Percentiles rank a stretch among this genome's conserved stretches.
phyloP scores from a whole-genome alignment of 2,113 vertebrate species.

The Perccottus glenii region DNA sequence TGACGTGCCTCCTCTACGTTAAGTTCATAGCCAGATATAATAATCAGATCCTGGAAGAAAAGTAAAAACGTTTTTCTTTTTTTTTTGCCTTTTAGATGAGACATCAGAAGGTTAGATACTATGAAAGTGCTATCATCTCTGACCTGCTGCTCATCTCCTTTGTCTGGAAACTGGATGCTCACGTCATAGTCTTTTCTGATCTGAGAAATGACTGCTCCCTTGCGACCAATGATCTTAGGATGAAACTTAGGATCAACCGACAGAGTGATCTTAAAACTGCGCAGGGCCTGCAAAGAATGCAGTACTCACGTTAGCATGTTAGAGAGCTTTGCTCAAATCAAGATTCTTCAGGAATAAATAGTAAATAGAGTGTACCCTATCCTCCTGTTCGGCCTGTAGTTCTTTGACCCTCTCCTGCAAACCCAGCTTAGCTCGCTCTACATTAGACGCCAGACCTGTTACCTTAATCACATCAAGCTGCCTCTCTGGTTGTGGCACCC shows the following conservation, averaged over 20 bases:
- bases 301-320: neutral
- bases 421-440: conserved; percentile 79
- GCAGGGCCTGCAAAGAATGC: conserved; percentile 71
- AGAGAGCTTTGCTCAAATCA: neutral
- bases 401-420: conserved; percentile 79
- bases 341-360: neutral
- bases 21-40: conserved; percentile 83
- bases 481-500: conserved; percentile 80
- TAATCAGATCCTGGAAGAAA: conserved; percentile 76
- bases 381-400: conserved; percentile 83
- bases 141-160: conserved; percentile 85
- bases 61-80: neutral
- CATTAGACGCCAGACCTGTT: conserved; percentile 78
- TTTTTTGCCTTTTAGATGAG: neutral
- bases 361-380: conserved; percentile 70
- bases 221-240: conserved; percentile 86
- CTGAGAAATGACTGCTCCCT: conserved; percentile 84
- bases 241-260: conserved; percentile 83
- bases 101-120: neutral
- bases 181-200: conserved; percentile 85
- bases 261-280: conserved; percentile 82
- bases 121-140: neutral
- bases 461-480: conserved; percentile 82
- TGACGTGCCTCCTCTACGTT: conserved; percentile 79
- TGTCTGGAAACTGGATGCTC: conserved; percentile 85